Evolutionary conservation across 2,113 vertebrate species (phyloP).

Genomic region (Polypterus bichir): DNA sequence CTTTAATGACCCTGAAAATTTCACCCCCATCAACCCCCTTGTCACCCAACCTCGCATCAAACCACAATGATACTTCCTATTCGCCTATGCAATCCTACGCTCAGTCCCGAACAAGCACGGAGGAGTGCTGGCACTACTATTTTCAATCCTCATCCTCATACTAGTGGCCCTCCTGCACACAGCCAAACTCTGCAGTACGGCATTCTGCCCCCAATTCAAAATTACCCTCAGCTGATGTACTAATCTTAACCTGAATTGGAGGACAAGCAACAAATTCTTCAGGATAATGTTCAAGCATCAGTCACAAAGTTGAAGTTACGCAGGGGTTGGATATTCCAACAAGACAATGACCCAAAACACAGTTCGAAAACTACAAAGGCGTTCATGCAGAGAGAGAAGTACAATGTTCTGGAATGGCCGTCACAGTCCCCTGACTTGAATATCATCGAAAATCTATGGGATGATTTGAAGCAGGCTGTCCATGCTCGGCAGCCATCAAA

Average conservation of each 20-base stretch:
- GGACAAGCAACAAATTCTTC: slow-evolving; percentile 1
- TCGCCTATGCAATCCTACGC: slow-evolving; percentile 15
- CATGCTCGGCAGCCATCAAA: no score
- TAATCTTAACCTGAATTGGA: slow-evolving; percentile 12
- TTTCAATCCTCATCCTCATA: slow-evolving; percentile 6
- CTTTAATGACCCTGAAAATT: slow-evolving; percentile 10
- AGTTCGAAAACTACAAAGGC: no score
- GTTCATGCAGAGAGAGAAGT: no score
- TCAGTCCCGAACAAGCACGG: slow-evolving; percentile 18
- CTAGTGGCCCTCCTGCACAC: neutral
- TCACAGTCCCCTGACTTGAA: no score
- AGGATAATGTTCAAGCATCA: no score
- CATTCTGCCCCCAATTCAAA: slow-evolving; percentile 11
- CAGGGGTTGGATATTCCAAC: no score
- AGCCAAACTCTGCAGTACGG: slow-evolving; percentile 15
- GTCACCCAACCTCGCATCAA: slow-evolving; percentile 8
- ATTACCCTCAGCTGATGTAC: neutral
- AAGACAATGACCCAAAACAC: no score
- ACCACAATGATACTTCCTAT: slow-evolving; percentile 14
- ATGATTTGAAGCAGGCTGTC: no score
- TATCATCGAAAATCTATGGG: no score
- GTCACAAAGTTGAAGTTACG: no score
- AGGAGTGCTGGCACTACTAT: slow-evolving; percentile 8
- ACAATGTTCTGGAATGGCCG: no score
- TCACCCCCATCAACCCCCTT: slow-evolving; percentile 11